phyloP scores from a whole-genome alignment of 2,888 invertebrate genomes.

The Napeogenes inachia region DNA sequence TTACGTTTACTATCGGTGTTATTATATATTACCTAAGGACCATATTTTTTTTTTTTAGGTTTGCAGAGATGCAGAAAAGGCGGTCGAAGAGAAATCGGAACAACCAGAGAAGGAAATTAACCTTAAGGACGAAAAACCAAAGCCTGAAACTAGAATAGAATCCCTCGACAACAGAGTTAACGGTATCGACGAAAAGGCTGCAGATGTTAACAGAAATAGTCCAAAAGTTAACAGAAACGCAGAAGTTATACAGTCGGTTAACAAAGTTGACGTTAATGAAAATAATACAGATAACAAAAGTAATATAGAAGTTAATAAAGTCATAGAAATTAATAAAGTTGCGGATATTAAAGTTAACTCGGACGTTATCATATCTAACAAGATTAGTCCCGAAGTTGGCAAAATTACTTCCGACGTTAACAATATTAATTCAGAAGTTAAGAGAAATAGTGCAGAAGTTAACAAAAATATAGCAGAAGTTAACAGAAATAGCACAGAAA shows the following conservation, averaged over 20 bases:
- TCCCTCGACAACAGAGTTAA: slow-evolving; percentile 32
- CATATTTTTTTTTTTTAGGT: slow-evolving; percentile 42
- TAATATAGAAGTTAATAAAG: slow-evolving; percentile 25
- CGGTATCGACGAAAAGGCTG: slow-evolving; percentile 16
- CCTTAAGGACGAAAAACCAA: slow-evolving; percentile 40
- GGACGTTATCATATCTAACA: slow-evolving; percentile 12
- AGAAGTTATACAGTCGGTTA: background rate
- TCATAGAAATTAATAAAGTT: slow-evolving; percentile 14
- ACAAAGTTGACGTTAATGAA: slow-evolving; percentile 22
- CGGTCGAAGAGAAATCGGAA: slow-evolving; percentile 58
- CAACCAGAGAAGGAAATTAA: slow-evolving; percentile 37
- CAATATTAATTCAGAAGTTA: slow-evolving; percentile 22
- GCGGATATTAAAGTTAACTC: slow-evolving; percentile 25
- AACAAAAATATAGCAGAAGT: slow-evolving; percentile 18
- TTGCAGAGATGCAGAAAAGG: slow-evolving; percentile 67
- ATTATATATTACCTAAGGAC: background rate
- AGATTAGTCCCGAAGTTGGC: slow-evolving; percentile 26
- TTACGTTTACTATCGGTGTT: background rate
- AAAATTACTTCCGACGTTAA: slow-evolving; percentile 18
- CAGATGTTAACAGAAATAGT: slow-evolving; percentile 10
- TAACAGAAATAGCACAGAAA: slow-evolving; percentile 17
- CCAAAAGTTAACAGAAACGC: slow-evolving; percentile 10
- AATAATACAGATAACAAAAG: slow-evolving; percentile 19
- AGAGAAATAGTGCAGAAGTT: slow-evolving; percentile 19
- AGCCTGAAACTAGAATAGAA: slow-evolving; percentile 37